phyloP scores from a whole-genome alignment of 2,113 vertebrate species.

The Sardina pilchardus region DNA sequence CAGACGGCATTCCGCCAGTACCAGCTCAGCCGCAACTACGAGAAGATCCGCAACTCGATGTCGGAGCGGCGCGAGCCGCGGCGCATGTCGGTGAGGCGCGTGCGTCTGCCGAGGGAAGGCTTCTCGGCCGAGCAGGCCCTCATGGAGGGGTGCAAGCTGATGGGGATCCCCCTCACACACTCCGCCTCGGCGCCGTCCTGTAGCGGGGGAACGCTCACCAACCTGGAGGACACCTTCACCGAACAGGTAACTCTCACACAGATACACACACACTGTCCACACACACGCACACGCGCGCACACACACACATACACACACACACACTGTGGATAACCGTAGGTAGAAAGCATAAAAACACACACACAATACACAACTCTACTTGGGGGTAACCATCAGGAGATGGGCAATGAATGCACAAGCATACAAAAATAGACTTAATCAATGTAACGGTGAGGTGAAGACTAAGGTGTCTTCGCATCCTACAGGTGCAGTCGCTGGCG shows the following conservation, averaged over 20 bases:
- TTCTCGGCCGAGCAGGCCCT: slow-evolving; percentile 78
- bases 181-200: slow-evolving; percentile 86
- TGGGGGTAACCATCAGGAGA: slow-evolving; percentile 92
- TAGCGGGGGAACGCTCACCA: slow-evolving; percentile 84
- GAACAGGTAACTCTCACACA: slow-evolving; percentile 79
- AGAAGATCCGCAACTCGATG: slow-evolving; percentile 96
- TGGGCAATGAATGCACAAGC: slow-evolving; percentile 67
- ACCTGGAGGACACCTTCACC: slow-evolving; percentile 96
- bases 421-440: too few species aligned
- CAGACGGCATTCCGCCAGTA: slow-evolving; percentile 98
- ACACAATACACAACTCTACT: slow-evolving; percentile 81
- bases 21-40: slow-evolving; percentile 99
- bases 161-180: slow-evolving; percentile 83
- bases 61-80: slow-evolving; percentile 92
- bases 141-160: slow-evolving; percentile 79
- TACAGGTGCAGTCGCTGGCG: slow-evolving; percentile 92
- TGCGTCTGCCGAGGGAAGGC: slow-evolving; percentile 77
- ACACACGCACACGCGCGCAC: too few species aligned
- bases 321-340: slow-evolving; percentile 79
- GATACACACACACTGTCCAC: not conserved
- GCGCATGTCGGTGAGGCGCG: slow-evolving; percentile 90
- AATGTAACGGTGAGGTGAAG: too few species aligned
- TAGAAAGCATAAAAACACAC: too few species aligned
- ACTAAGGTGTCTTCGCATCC: not conserved
- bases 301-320: slow-evolving; percentile 75